phyloP scores from a whole-genome alignment of 2,888 invertebrate genomes.

The Charanyca ferruginea region DNA sequence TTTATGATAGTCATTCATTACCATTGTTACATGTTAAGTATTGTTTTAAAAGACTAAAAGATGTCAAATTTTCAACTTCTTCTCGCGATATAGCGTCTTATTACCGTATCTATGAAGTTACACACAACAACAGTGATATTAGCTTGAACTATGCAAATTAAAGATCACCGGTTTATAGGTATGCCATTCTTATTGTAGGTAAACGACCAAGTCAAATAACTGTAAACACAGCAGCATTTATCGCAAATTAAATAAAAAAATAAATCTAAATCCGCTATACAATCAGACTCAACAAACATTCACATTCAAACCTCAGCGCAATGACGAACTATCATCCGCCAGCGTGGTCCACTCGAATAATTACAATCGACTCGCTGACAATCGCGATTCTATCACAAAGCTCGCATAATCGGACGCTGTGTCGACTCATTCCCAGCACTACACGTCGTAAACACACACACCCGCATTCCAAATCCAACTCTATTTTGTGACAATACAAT shows the following conservation, averaged over 20 bases:
- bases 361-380: conserved; percentile 91
- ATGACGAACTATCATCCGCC: conserved; percentile 68
- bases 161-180: too few species aligned
- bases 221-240: conserved; percentile 35
- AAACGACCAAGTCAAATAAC: conserved; percentile 18
- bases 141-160: too few species aligned
- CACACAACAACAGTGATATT: too few species aligned
- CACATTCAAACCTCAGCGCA: conserved; percentile 79
- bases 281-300: conserved; percentile 78
- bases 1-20: too few species aligned
- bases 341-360: conserved; percentile 86
- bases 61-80: too few species aligned
- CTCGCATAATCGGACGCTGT: conserved; percentile 89
- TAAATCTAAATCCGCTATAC: conserved; percentile 60
- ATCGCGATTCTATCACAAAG: conserved; percentile 90
- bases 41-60: too few species aligned
- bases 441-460: conserved; percentile 72
- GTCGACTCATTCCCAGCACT: conserved; percentile 77
- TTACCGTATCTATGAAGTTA: too few species aligned
- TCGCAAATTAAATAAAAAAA: conserved; percentile 56
- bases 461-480: conserved; percentile 59
- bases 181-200: background rate
- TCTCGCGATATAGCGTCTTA: too few species aligned
- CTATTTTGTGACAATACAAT: conserved; percentile 40
- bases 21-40: too few species aligned